Evolutionary conservation across 1,140 invertebrate species (phyloP).

Genomic region (Neodiprion fabricii): DNA sequence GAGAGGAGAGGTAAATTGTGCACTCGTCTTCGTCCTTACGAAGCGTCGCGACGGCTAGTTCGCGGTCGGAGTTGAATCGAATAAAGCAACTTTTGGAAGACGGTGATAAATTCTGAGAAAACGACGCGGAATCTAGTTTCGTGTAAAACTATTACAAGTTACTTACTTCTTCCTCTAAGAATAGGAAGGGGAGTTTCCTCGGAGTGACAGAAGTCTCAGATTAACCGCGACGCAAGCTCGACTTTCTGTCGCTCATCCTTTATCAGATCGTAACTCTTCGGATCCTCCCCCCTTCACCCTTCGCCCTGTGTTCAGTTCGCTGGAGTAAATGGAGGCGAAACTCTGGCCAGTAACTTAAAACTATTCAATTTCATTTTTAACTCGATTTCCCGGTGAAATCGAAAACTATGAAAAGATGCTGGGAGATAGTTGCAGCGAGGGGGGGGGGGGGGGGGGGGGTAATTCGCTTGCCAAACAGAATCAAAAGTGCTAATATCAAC

Average conservation of each 20-base stretch:
- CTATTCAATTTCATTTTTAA: constrained; percentile 25
- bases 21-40: not conserved
- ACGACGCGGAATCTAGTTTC: constrained; percentile 7
- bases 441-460: too few relatives aligned
- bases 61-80: not conserved
- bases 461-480: too few relatives aligned
- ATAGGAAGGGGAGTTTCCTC: not conserved
- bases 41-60: not conserved
- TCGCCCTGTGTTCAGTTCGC: not conserved
- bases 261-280: not conserved
- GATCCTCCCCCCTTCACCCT: not conserved
- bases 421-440: not conserved
- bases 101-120: not conserved
- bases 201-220: not conserved
- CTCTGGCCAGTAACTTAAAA: too few relatives aligned
- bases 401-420: constrained; percentile 22
- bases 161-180: not conserved
- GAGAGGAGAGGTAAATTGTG: too few relatives aligned
- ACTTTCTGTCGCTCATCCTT: not conserved
- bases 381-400: constrained; percentile 25
- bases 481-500: too few relatives aligned
- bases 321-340: not conserved
- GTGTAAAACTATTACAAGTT: constrained; percentile 7
- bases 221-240: not conserved
- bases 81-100: not conserved